Base-by-base conservation (phyloP, 2,797 vertebrate genomes). In the Furcifer pardalis region DNA sequence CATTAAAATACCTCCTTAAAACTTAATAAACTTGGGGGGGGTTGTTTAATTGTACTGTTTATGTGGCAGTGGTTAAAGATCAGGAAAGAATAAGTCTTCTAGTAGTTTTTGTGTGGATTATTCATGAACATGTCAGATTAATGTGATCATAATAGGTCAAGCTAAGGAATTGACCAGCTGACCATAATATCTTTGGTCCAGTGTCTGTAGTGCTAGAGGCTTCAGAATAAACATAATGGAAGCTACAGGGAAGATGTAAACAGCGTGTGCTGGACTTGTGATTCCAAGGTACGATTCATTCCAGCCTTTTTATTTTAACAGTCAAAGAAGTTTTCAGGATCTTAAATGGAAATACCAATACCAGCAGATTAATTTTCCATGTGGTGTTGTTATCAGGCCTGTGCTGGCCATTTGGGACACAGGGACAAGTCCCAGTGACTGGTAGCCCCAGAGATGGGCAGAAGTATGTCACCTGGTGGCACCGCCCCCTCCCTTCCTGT, bases 281-380 rank as follows among this genome's bases (percentile, higher is more conserved):
- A 56, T 37, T 56, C 66, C 30, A 15, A 27, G 40, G 27, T 42
- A 37, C 42, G 46, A 75, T 85, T 85, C 78, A 85, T 85, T n/a
- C 37, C 60, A 63, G 19, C 13, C 77, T 42, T 74, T 42, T 74
- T n/a, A n/a, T n/a, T 82, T 49, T 9, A n/a, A 3, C 40, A 63
- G 30, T 72, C 32, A 46, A 7, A 65, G 44, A 37, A 63, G 42
- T 68, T 71, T 72, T 44, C 37, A 25, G 49, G 68, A 74, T 23
- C 62, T 30, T 83, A 21, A 84, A 25, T 25, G 40, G 71, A 44
- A 63, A 73, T 42, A 74, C 5, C 15, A 46, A 35, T 7, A 77
- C 12, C 12, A 32, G 21, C 13, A 52, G 63, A 40, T 49, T 62
- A 25, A 27, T 59, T 35, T 42, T 81, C 62, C 40, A 23, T n/a